Evolutionary conservation across 2,888 invertebrate species (phyloP), one percentile per base, ranked within the genome.

Genomic region (Xestia rhomboidea): DNA sequence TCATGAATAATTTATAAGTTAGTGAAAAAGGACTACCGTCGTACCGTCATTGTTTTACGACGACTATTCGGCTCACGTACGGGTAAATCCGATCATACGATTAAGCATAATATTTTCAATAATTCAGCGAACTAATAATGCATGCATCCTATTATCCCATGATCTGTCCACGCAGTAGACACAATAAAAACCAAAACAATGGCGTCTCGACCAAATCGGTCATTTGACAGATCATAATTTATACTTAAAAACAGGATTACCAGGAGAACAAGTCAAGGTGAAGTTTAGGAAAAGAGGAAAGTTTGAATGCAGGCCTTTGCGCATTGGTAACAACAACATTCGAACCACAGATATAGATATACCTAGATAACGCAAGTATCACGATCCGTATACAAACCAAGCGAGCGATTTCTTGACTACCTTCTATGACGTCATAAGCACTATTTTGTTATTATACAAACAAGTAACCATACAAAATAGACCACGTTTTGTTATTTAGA

Each of bases 1-100:
- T 27, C 49, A 80, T 79, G 27, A 34, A 66, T 79, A 46, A 80
- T 79, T 41, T 24, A 80, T 73, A 41, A 66, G 11, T 70, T n/a
- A 8, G 21, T 15, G n/a, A 63, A 41, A 38, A 13, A 34, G 21
- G 18, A 21, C 27, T 27, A 21, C 13, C 21, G 34, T 34, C n/a
- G n/a, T n/a, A n/a, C n/a, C n/a, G 24, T 49, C 49, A 49, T 38
- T 30, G 30, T 75, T 64, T 41, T 68, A 27, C 8, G 24, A 24
- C 21, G 15, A 49, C 3, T 11, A 73, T 66, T 80, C 66, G 1
- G 24, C 15, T 15, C 81, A 81, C 81, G 81, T 80, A 4, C 27
- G 49, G 66, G 66, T 27, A 80, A 73, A 51, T 44, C 34, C 34
- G 30, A 60, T 30, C 24, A 46, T 15, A 21, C 3, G 18, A 64